Base-by-base conservation (phyloP, 2,113 vertebrate genomes). In the Odontesthes bonariensis region DNA sequence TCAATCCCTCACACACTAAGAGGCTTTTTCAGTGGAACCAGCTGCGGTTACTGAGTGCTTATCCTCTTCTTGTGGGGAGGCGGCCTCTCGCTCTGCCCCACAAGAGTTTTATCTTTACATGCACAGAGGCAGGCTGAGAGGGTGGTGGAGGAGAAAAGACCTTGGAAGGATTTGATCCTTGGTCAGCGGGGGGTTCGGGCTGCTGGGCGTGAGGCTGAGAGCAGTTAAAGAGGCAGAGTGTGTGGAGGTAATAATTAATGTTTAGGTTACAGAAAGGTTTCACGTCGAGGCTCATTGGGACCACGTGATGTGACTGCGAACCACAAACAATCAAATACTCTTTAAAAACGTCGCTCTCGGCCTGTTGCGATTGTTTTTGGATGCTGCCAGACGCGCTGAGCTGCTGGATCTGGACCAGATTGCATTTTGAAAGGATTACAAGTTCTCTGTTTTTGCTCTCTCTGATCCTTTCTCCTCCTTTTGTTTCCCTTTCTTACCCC, bases 1-100 rank as follows among this genome's bases (percentile, higher is more conserved):
- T 89, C 88, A 86, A 84, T 88, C 80, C 75, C 83, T 83, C 67
- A 14, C 83, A 75, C 88, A 72, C 82, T 86, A 86, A 88, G 84
- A 87, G 81, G 85, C 86, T 90, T 89, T 84, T 69, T 75, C 74
- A 23, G 19, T 56, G 65, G 65, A 77, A 3, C 77, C 86, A n/a
- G 74, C 74, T 35, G 65, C 27, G 1, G 86, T 62, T 71, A 72
- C 76, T 32, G 14, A 69, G 23, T 0, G 72, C 75, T 86, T 72
- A 83, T 77, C 72, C 83, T n/a, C 66, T 75, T 74, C 63, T 76
- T 58, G 60, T 70, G 55, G 16, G 17, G 78, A 56, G 66, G 70
- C 79, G 65, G 70, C 61, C 3, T 23, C 42, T 27, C 27, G 27
- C 27, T 27, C 73, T 81, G n/a, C 73, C 73, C 75, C 40, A 3